phyloP scores from a whole-genome alignment of 2,888 invertebrate genomes.

The Aporophyla nigra region DNA sequence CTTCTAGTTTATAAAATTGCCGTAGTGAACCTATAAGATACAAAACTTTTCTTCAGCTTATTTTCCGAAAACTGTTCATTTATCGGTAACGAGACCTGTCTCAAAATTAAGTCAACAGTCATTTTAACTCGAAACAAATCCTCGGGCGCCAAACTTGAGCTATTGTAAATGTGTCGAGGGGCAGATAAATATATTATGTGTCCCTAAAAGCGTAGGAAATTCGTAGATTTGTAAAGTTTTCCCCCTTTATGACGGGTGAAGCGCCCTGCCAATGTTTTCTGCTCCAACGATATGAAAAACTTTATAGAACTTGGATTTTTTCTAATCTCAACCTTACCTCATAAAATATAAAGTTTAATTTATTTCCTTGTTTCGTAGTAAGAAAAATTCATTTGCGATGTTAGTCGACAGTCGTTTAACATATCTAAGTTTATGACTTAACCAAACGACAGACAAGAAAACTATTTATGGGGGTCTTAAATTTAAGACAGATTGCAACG shows the following conservation, averaged over 20 bases:
- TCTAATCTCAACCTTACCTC: slow-evolving; percentile 70
- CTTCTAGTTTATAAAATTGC: neutral
- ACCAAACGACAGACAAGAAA: slow-evolving; percentile 79
- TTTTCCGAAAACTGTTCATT: slow-evolving; percentile 42
- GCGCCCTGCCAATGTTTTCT: slow-evolving; percentile 87
- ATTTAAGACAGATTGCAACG: slow-evolving; percentile 77
- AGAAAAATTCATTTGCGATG: slow-evolving; percentile 85
- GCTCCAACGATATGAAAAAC: slow-evolving; percentile 88
- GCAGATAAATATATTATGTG: slow-evolving; percentile 90
- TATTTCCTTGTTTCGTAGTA: slow-evolving; percentile 44
- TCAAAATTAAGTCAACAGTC: slow-evolving; percentile 76
- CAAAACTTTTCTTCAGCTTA: neutral
- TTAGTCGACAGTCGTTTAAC: slow-evolving; percentile 84
- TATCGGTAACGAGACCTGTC: slow-evolving; percentile 53
- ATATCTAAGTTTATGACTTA: slow-evolving; percentile 86
- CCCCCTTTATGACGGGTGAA: slow-evolving; percentile 89
- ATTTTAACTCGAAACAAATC: slow-evolving; percentile 82
- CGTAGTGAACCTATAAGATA: neutral
- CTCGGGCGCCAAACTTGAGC: slow-evolving; percentile 83
- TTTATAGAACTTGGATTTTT: slow-evolving; percentile 71
- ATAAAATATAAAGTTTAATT: slow-evolving; percentile 66
- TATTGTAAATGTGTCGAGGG: slow-evolving; percentile 89
- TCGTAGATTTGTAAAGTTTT: slow-evolving; percentile 90
- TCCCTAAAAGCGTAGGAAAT: slow-evolving; percentile 89
- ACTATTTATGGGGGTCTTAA: slow-evolving; percentile 83